phyloP scores from a whole-genome alignment of 2,113 vertebrate species.

The Phrynosoma platyrhinos region DNA sequence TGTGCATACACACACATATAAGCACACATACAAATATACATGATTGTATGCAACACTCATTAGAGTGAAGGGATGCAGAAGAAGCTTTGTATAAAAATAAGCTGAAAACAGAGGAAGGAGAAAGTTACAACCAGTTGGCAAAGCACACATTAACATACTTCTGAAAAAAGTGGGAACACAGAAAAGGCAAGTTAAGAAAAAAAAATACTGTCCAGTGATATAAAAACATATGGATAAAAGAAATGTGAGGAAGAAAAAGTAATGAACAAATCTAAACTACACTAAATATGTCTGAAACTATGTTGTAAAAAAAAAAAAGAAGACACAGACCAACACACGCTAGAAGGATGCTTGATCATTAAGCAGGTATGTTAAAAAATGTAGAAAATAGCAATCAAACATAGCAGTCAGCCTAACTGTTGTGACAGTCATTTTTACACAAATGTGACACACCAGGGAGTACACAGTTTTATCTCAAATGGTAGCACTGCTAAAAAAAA shows the following conservation, averaged over 20 bases:
- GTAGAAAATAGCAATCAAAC: too few species aligned
- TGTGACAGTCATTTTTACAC: too few species aligned
- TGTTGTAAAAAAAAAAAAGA: not conserved
- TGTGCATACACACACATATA: too few species aligned
- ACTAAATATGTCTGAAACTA: not conserved
- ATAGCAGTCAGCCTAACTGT: too few species aligned
- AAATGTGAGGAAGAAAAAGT: not conserved
- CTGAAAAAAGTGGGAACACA: not conserved
- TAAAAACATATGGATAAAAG: not conserved
- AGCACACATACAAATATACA: too few species aligned
- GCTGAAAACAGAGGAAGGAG: not conserved
- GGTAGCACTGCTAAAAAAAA: too few species aligned
- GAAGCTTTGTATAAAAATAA: not conserved
- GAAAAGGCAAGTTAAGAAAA: not conserved
- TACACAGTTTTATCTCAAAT: too few species aligned
- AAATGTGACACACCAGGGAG: too few species aligned
- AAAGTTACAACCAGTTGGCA: not conserved
- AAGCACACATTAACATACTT: not conserved
- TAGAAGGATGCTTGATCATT: too few species aligned
- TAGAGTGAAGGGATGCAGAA: not conserved
- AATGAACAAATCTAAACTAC: not conserved
- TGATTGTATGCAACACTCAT: too few species aligned
- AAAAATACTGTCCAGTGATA: not conserved
- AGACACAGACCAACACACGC: not conserved
- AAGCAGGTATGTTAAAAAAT: too few species aligned